phyloP scores from a whole-genome alignment of 2,797 vertebrate genomes.

The Karalla daura region DNA sequence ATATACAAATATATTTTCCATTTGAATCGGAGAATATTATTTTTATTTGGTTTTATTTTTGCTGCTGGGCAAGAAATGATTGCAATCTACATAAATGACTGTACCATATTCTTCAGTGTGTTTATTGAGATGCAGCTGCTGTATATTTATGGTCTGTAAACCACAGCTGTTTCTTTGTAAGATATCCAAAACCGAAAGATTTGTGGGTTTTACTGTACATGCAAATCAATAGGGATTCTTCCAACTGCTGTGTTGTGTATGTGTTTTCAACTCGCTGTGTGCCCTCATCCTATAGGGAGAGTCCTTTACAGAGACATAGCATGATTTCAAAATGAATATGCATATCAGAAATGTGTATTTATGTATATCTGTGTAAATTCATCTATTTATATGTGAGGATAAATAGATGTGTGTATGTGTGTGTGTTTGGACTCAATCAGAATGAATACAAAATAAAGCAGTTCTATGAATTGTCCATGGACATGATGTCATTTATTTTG shows the following conservation, averaged over 20 bases:
- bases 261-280: conserved; percentile 82
- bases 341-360: conserved; percentile 85
- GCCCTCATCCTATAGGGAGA: conserved; percentile 78
- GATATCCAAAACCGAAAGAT: conserved; percentile 61
- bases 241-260: conserved; percentile 80
- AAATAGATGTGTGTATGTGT: conserved; percentile 83
- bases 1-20: conserved; percentile 89
- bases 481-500: conserved; percentile 26
- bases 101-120: conserved; percentile 76
- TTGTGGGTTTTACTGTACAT: conserved; percentile 77
- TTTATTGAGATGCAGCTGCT: conserved; percentile 74
- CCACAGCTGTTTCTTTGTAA: conserved; percentile 78
- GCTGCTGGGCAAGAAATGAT: conserved; percentile 78
- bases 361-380: conserved; percentile 85
- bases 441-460: conserved; percentile 83
- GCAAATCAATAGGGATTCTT: conserved; percentile 79
- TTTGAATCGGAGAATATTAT: conserved; percentile 86
- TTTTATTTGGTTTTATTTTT: conserved; percentile 86
- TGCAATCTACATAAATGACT: conserved; percentile 74
- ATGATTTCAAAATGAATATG: conserved; percentile 84
- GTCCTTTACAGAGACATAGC: conserved; percentile 82
- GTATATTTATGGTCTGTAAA: conserved; percentile 77
- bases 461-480: conserved; percentile 79
- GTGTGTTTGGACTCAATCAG: conserved; percentile 80
- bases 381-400: conserved; percentile 82